A percentile compares a stretch with the other conserved stretches of the same genome.
Evolutionary conservation across 1,140 invertebrate species (phyloP).

Genomic region (Philotrypesis tridentata): DNA sequence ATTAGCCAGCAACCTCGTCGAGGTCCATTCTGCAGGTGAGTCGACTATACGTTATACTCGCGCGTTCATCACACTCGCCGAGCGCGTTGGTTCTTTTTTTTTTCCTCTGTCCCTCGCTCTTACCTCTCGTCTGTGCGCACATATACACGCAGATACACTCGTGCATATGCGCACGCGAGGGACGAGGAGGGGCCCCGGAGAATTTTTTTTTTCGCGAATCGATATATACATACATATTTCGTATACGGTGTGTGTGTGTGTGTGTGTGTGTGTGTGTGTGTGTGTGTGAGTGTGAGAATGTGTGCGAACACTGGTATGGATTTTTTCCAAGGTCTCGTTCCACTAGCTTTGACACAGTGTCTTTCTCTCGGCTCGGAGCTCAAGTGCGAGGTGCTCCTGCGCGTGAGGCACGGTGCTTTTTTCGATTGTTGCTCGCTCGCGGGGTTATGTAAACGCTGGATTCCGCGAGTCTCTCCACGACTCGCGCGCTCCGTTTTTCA

Average conservation of each 20-base stretch:
- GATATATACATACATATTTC: no score
- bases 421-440: neutral
- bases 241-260: neutral
- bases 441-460: neutral
- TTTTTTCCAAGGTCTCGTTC: neutral
- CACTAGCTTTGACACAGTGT: neutral
- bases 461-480: neutral
- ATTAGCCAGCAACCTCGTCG: conserved; percentile 68
- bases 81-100: neutral
- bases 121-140: neutral
- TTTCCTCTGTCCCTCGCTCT: neutral
- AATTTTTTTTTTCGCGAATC: no score
- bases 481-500: no score
- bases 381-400: no score
- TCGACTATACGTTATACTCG: no score
- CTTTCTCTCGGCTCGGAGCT: no score
- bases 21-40: conserved; percentile 46
- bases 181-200: no score
- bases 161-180: no score
- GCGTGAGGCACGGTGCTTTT: no score
- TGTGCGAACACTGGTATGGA: neutral
- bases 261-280: neutral
- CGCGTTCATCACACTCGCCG: neutral
- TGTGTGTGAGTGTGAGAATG: no score
- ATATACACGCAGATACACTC: neutral